These are phyloP conservation scores for Neoitamus cyanurus DNA, from an alignment of 2,888 invertebrate genomes.

Conservation along the genomic window DNA sequence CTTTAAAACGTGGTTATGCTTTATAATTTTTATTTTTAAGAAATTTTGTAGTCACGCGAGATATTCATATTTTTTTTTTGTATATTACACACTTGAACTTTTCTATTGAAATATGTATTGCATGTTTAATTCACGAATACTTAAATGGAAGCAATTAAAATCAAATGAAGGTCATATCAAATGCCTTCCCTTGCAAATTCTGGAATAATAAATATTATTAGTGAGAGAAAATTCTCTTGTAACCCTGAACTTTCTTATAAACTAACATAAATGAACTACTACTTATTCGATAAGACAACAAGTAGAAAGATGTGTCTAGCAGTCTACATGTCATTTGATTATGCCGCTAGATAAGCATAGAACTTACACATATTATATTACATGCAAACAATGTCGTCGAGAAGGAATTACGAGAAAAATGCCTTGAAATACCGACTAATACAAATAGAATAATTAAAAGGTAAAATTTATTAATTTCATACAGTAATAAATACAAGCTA, in stretches of 20 bases:
- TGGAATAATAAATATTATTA: not conserved
- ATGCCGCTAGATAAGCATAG: conserved; percentile 33
- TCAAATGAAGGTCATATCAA: not conserved
- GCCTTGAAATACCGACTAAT: conserved; percentile 38
- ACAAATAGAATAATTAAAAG: conserved; percentile 39
- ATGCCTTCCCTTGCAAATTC: not conserved
- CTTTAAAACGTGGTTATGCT: not conserved
- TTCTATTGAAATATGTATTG: not conserved
- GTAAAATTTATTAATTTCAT: conserved; percentile 38
- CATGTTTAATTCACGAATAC: not conserved
- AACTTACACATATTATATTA: conserved; percentile 2
- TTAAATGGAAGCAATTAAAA: not conserved
- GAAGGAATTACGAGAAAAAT: conserved; percentile 34
- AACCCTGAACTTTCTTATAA: conserved; percentile 30
- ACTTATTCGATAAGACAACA: conserved; percentile 4
- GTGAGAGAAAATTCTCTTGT: not conserved
- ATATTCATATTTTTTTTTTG: not conserved
- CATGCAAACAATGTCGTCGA: conserved; percentile 27
- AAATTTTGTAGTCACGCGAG: not conserved
- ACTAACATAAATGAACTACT: conserved; percentile 7
- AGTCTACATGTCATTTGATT: conserved; percentile 29
- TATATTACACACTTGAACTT: not conserved
- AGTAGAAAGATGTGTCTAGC: conserved; percentile 30
- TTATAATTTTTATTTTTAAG: not conserved
- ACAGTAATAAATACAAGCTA: conserved; percentile 40